These are phyloP conservation scores for Apostichopus californicus DNA, from an alignment of 35 echinoderm and acorn worm species.

Conservation along the genomic window DNA sequence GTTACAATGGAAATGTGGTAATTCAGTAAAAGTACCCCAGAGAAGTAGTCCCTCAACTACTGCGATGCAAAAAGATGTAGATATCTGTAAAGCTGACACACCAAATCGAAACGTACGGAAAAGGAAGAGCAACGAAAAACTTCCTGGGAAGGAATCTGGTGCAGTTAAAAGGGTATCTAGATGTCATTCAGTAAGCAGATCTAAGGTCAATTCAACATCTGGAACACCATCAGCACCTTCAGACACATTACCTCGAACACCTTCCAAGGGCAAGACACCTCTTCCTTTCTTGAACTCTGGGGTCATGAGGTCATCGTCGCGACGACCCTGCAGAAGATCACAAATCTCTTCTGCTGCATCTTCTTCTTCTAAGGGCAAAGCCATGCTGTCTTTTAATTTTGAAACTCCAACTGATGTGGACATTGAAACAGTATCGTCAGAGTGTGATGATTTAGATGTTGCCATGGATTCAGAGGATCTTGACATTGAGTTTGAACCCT, in stretches of 20 bases:
- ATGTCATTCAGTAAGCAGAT: background rate
- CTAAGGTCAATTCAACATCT: background rate
- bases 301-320: background rate
- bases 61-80: background rate
- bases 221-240: background rate
- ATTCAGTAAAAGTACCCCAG: background rate
- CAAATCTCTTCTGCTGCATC: background rate
- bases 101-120: constrained; percentile 24
- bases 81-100: background rate
- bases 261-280: constrained; percentile 13
- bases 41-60: background rate
- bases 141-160: background rate
- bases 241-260: background rate
- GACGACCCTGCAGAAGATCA: background rate
- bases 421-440: constrained; percentile 24
- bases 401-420: constrained; percentile 38
- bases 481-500: background rate
- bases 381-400: background rate
- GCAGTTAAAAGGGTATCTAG: background rate
- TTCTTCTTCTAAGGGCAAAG: background rate
- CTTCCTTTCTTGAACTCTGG: constrained; percentile 21
- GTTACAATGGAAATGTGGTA: background rate
- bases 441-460: constrained; percentile 34
- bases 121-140: constrained; percentile 42
- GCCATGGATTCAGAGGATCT: constrained; percentile 50